phyloP scores from a whole-genome alignment of 2,113 vertebrate genomes.

The Sinosuthora webbiana region DNA sequence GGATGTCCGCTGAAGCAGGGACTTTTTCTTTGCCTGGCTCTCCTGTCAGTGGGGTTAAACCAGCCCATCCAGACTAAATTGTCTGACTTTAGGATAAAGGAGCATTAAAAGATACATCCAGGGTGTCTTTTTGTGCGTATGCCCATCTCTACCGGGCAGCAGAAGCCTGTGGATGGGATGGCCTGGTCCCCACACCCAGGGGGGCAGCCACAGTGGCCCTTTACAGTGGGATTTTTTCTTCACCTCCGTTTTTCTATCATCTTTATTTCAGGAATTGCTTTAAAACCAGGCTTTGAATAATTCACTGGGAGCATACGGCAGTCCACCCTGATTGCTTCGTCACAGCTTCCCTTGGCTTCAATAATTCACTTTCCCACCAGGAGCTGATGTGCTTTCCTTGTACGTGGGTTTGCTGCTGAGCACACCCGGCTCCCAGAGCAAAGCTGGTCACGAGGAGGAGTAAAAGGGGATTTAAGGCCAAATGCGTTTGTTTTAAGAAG shows the following conservation, averaged over 20 bases:
- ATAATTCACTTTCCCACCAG: conserved; percentile 47
- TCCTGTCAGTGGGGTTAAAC: background rate
- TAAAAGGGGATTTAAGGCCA: background rate
- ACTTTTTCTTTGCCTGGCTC: background rate
- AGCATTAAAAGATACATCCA: background rate
- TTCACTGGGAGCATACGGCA: background rate
- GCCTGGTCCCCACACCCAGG: background rate
- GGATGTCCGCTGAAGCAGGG: background rate
- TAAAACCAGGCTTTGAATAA: conserved; percentile 49
- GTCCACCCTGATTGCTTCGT: background rate
- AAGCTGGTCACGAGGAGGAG: background rate
- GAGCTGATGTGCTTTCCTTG: conserved; percentile 9
- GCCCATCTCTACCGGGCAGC: background rate
- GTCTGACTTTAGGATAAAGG: background rate
- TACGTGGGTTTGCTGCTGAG: background rate
- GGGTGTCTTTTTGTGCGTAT: background rate
- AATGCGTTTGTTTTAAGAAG: background rate
- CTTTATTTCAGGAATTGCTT: conserved; percentile 32
- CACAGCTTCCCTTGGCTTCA: conserved; percentile 30
- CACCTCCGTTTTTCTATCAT: background rate
- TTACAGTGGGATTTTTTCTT: background rate
- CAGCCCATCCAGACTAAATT: background rate
- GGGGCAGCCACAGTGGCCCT: background rate
- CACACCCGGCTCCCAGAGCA: background rate
- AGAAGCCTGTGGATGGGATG: background rate